Base-by-base conservation (phyloP, 2,113 vertebrate species). In the Calyptomena viridis region DNA sequence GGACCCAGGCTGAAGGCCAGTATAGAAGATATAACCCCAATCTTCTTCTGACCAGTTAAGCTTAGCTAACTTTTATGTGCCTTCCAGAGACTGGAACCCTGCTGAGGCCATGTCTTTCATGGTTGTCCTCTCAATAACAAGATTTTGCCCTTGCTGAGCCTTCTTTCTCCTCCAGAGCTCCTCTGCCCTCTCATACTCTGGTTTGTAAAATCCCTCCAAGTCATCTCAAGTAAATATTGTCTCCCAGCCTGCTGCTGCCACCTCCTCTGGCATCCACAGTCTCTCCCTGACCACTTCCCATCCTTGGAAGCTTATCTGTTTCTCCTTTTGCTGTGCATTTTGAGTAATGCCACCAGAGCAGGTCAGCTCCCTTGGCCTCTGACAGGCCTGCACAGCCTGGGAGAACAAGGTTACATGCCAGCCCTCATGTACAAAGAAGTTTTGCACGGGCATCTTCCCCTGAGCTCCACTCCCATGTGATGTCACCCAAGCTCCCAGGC, bases 91-190 rank as follows among this genome's bases (percentile, higher is more conserved):
- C 60, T 31, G 42, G 33, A 88, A 40, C 28, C 12, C 52, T 72
- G 37, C n/a, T 35, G 47, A 90, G 18, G 27, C n/a, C 23, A 4
- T 31, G 11, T 28, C 33, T 84, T 71, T 35, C 0, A 0, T 30
- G 21, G n/a, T 37, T 58, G n/a, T n/a, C 31, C 30, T 52, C 16
- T 40, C 24, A 73, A 23, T 14, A 49, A 50, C 24, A 69, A 66
- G 33, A 60, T 37, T 84, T 30, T 47, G 12, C 46, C 64, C 14
- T 2, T 8, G 12, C 46, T 47, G 46, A 85, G 42, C 42, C 42
- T 67, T 78, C 59, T n/a, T 71, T 31, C n/a, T 74, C 33, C 37
- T 30, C 31, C 53, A 68, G 52, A 55, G 21, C 20, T 74, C 25
- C 40, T 73, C 82, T 42, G 46, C 27, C 4, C 6, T 76, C 28